Base-by-base conservation (phyloP, 2,797 vertebrate species). In the Glyptemys insculpta region DNA sequence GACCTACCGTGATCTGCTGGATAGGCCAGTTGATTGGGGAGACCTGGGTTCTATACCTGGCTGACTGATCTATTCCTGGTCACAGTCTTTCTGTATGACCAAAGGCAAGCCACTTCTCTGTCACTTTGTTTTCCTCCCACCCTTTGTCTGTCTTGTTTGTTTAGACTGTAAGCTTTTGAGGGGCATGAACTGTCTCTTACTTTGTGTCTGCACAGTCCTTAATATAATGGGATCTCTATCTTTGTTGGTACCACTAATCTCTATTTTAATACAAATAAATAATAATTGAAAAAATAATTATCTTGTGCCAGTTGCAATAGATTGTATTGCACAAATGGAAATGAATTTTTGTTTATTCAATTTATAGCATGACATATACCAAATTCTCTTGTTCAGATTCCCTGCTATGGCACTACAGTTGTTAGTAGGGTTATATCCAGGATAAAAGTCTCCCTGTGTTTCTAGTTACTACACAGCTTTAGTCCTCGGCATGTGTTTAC, bases 201-300 rank as follows among this genome's bases (percentile, higher is more conserved):
- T 68, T 68, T n/a, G 18, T n/a, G 34, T 37, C 37, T 37, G 18
- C n/a, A 37, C 34, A 37, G 18, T 68, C 34, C 18, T 37, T 37
- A 37, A 68, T 21, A n/a, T 68, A 68, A 68, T 37, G n/a, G 65
- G n/a, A n/a, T 12, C 10, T 90, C 27, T 18, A 41, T 57, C 19
- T 78, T 53, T 37, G 3, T 74, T 94, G 87, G n/a, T 89, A 93
- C 57, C 97, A 96, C 92, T 95, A 41, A 27, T 25, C 72, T 76
- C 72, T 47, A 47, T 47, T 76, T 6, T 76, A 27, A 23, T 27
- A 8, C 23, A 74, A 44, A 74, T 72, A 72, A 37, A 41, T 74
- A 74, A 76, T 76, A 76, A 76, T 37, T 11, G 57, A 62, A 62
- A 59, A 65, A 37, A 68, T 68, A 68, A 68, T 68, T 21, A 37